phyloP scores from a whole-genome alignment of 2,113 vertebrate species.

The Xiphophorus maculatus region DNA sequence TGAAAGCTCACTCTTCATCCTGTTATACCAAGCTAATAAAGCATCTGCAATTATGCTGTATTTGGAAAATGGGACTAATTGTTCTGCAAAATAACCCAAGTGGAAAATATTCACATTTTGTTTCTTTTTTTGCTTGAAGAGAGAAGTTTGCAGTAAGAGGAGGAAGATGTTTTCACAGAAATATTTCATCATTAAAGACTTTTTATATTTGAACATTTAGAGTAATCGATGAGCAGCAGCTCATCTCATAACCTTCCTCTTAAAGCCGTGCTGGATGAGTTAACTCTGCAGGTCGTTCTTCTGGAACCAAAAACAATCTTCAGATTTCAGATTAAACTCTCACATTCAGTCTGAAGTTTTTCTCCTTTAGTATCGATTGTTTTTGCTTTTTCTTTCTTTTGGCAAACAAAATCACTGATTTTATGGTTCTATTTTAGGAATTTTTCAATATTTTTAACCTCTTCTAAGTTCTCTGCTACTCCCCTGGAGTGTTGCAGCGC shows the following conservation, averaged over 20 bases:
- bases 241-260: not conserved
- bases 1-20: constrained; percentile 8
- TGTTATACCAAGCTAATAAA: constrained; percentile 36
- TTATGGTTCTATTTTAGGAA: no score
- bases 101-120: not conserved
- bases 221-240: not conserved
- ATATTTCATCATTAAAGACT: not conserved
- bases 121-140: not conserved
- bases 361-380: no score
- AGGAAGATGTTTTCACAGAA: not conserved
- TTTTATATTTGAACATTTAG: no score
- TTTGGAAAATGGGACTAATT: not conserved
- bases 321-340: no score
- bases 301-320: not conserved
- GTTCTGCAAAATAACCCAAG: constrained; percentile 1
- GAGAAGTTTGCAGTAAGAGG: not conserved
- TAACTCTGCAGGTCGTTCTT: no score
- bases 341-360: no score
- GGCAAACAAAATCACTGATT: no score
- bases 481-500: no score
- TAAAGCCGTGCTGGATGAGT: no score
- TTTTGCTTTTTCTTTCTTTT: no score
- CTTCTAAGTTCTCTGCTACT: no score
- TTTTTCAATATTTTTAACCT: no score
- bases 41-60: constrained; percentile 5